Evolutionary conservation across 1,140 invertebrate genomes (phyloP), one percentile per base, ranked within the genome.

Genomic region (Halyomorpha halys): DNA sequence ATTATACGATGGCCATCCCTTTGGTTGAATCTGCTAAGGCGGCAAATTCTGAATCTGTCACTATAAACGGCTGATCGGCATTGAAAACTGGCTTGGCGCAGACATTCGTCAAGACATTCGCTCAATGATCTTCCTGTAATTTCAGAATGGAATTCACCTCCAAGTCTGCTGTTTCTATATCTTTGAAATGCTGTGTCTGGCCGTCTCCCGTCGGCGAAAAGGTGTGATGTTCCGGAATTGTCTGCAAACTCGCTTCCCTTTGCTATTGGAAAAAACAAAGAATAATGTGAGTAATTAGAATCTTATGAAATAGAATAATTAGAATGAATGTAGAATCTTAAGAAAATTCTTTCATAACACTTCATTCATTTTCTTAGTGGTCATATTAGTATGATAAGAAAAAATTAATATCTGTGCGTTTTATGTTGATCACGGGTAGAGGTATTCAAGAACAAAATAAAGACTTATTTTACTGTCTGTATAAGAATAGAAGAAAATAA

Each of bases 131-230:
- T 78, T 47, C 89, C 87, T 0, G 87, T 90, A 68, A 91, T 90
- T 74, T 94, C 90, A 2, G 89, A 91, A 75, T 92, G 89, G 74
- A 90, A 91, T 74, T 91, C 89, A 4, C 86, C 88, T 59, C 87
- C 87, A 2, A 93, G 78, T 59, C 89, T 78, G 69, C 87, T 90
- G 74, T 91, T 91, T 63, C 90, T 76, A 76, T 90, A 91, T 65
- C 90, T 79, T 75, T 93, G 89, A 77, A 94, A 91, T 23, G 90
- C 90, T 1, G 90, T 91, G 73, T 93, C 89, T 25, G 89, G 87
- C 59, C 86, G 77, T 53, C 87, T 82, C 14, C 86, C 86, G 67
- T 86, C 85, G 15, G 85, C 83, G 74, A 89, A 91, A 56, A 90
- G 77, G 73, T 89, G 86, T 64, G 87, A 88, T 63, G 87, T 85